Base-by-base conservation (phyloP, 2,888 invertebrate species). In the Pseudococcus jackbeardsleyi region DNA sequence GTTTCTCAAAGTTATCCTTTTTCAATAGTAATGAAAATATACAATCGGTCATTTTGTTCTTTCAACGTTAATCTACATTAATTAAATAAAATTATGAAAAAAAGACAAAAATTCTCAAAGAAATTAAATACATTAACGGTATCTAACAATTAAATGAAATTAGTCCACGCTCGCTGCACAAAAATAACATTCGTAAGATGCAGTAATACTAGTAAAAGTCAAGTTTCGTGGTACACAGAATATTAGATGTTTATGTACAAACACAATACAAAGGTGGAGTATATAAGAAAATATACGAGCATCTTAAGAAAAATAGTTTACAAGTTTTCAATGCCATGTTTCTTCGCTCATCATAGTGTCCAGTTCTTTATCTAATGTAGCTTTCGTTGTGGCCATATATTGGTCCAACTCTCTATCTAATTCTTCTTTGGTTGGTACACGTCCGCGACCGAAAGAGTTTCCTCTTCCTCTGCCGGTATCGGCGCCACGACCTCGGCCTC, bases 391-490 rank as follows among this genome's bases (percentile, higher is more conserved):
- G 8, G 90, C 89, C 90, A 90, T 90, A 84, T 90, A 90, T 46
- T 90, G 89, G 85, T 90, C 90, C 26, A 90, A 89, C 59, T 90
- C 90, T 72, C 88, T 88, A 84, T 90, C 90, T 9, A 90, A 89
- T 42, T 89, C 89, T 89, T 90, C 90, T 88, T 90, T 90, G 39
- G 90, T 89, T 7, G 89, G 89, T 0, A 89, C 33, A 15, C 87
- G 88, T 12, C 88, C 89, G 15, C 84, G 79, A 26, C 48, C 12
- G 22, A 89, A 68, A 11, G 89, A 86, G 39, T 88, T 86, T n/a
- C 90, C 77, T 46, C 87, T 17, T 19, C 89, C 89, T 26, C 89
- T 77, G 12, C 84, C 64, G 1, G 26, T 19, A 6, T 19, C 42
- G 11, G 39, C 9, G 50, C 88, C 82, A 50, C 88, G 48, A 19